These are phyloP conservation scores for Drosophila demipolita DNA, from an alignment of 2,888 invertebrate genomes.

Conservation along the genomic window DNA sequence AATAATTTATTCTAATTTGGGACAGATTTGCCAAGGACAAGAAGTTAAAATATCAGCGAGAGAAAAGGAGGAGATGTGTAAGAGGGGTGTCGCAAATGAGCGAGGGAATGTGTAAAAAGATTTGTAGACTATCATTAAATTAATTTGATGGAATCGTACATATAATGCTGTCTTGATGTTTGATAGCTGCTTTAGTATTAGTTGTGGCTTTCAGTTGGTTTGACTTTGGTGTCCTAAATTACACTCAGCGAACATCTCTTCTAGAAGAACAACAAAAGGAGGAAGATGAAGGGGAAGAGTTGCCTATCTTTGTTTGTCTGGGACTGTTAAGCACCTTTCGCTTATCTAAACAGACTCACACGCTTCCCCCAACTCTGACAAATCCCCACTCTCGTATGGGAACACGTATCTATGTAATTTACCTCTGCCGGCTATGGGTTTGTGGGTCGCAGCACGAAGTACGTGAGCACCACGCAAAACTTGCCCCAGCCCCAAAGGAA, in stretches of 20 bases:
- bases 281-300: slow-evolving; percentile 11
- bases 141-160: slow-evolving; percentile 40
- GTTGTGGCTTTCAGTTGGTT: slow-evolving; percentile 31
- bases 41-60: slow-evolving; percentile 42
- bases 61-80: neutral
- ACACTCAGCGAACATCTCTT: slow-evolving; percentile 17
- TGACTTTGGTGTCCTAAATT: slow-evolving; percentile 35
- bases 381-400: slow-evolving; percentile 6
- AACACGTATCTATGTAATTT: slow-evolving; percentile 48
- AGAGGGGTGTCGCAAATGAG: neutral
- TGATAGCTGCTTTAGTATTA: slow-evolving; percentile 19
- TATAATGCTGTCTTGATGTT: slow-evolving; percentile 40
- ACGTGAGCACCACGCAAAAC: slow-evolving; percentile 57
- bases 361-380: neutral
- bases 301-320: slow-evolving; percentile 7
- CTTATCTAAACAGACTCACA: slow-evolving; percentile 66
- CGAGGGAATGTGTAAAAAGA: slow-evolving; percentile 31
- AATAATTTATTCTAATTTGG: slow-evolving; percentile 75
- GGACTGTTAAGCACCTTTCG: slow-evolving; percentile 46
- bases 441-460: slow-evolving; percentile 45
- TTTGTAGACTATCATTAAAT: slow-evolving; percentile 27
- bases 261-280: slow-evolving; percentile 34
- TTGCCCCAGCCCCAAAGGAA: slow-evolving; percentile 44
- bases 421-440: slow-evolving; percentile 46
- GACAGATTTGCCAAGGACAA: slow-evolving; percentile 52